Evolutionary conservation across 1,140 invertebrate genomes (phyloP).

Genomic region (Diachasma alloeum): DNA sequence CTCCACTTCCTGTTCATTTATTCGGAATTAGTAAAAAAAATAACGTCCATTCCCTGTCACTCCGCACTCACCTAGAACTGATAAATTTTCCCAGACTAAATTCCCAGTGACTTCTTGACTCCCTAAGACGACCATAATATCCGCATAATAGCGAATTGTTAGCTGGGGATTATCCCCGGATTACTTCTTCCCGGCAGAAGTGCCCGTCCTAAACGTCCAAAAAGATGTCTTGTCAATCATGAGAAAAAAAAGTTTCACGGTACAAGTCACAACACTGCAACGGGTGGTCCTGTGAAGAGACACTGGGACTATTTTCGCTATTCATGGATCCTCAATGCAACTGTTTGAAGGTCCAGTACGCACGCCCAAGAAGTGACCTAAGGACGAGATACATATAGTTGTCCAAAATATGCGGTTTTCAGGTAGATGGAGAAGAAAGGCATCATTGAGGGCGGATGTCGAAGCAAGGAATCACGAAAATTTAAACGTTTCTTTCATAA

Average conservation of each 20-base stretch:
- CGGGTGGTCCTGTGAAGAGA: slow-evolving; percentile 1
- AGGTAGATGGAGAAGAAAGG: not conserved
- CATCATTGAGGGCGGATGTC: not conserved
- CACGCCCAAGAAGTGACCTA: not conserved
- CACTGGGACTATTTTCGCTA: not conserved
- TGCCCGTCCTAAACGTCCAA: not conserved
- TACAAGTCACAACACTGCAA: slow-evolving; percentile 6
- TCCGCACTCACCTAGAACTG: not conserved
- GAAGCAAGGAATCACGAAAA: no score
- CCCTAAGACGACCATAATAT: slow-evolving; percentile 1
- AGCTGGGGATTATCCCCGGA: not conserved
- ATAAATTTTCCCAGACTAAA: not conserved
- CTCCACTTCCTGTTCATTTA: no score
- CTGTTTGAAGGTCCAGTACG: not conserved
- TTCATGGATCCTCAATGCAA: not conserved
- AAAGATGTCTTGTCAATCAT: not conserved
- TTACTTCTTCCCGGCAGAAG: not conserved
- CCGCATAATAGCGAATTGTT: slow-evolving; percentile 5
- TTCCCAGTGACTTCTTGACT: not conserved
- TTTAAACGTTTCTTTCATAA: no score
- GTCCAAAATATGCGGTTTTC: not conserved
- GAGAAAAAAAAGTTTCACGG: not conserved
- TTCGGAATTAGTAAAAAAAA: no score
- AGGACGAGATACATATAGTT: not conserved
- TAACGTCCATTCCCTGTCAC: not conserved